Evolutionary conservation across 2,797 vertebrate genomes (phyloP).

Genomic region (Rhynchonycteris naso): DNA sequence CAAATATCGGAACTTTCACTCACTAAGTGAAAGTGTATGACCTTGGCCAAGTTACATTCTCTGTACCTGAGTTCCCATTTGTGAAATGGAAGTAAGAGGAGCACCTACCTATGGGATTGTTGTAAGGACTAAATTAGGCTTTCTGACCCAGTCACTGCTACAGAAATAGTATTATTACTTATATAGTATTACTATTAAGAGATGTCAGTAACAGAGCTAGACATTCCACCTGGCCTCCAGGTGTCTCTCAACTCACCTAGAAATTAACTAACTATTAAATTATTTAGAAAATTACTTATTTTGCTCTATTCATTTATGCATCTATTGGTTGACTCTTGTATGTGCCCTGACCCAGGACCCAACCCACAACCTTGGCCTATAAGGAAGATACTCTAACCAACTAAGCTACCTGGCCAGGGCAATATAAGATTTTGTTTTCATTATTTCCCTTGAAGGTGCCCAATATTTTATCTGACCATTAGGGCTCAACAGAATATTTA

Average conservation of each 20-base stretch:
- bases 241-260: neutral
- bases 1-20: neutral
- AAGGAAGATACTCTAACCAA: no score
- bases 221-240: neutral
- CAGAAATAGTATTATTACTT: neutral
- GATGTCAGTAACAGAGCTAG: neutral
- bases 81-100: neutral
- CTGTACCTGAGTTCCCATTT: neutral
- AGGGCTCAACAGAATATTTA: neutral
- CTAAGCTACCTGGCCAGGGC: no score
- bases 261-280: conserved; percentile 1
- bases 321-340: no score
- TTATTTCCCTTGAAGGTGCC: neutral
- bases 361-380: no score
- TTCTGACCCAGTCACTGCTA: neutral
- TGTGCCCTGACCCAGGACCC: no score
- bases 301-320: no score
- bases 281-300: neutral
- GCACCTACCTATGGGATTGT: neutral
- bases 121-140: neutral
- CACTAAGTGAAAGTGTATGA: neutral
- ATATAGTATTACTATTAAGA: neutral
- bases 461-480: neutral
- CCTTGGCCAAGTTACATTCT: neutral
- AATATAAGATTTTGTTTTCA: neutral